These are phyloP conservation scores for Cephus runcator DNA, from an alignment of 2,888 invertebrate genomes.

Conservation along the genomic window DNA sequence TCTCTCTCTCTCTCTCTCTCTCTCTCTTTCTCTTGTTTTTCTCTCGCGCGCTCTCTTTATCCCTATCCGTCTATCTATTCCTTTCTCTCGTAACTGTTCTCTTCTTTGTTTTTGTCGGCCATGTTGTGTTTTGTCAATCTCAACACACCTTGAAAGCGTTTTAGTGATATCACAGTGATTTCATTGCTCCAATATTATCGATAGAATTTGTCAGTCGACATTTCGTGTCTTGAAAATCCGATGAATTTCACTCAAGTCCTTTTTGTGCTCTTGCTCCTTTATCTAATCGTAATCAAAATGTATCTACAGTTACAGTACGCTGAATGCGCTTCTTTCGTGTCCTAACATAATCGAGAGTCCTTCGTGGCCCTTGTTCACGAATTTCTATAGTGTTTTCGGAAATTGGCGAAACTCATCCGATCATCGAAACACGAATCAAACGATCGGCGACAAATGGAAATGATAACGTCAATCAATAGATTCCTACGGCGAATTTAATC, in stretches of 20 bases:
- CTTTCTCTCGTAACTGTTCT: slow-evolving; percentile 10
- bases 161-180: slow-evolving; percentile 65
- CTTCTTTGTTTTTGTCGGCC: slow-evolving; percentile 16
- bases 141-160: slow-evolving; percentile 62
- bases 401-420: too few species aligned
- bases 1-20: slow-evolving; percentile 24
- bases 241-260: too few species aligned
- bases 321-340: too few species aligned
- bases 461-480: slow-evolving; percentile 34
- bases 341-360: background rate
- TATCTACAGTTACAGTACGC: too few species aligned
- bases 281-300: too few species aligned
- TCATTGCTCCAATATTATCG: slow-evolving; percentile 65
- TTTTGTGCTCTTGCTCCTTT: too few species aligned
- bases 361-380: background rate
- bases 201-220: slow-evolving; percentile 47
- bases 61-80: slow-evolving; percentile 16
- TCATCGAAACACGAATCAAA: background rate
- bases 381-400: background rate
- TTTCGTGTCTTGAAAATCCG: background rate
- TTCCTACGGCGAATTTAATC: slow-evolving; percentile 36
- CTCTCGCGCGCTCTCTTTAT: slow-evolving; percentile 11
- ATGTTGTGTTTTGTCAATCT: slow-evolving; percentile 41
- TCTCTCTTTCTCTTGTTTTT: slow-evolving; percentile 21
- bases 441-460: slow-evolving; percentile 27